These are phyloP conservation scores for Trileptium ribeirensis DNA, from an alignment of 2,888 invertebrate genomes.

Conservation along the genomic window DNA sequence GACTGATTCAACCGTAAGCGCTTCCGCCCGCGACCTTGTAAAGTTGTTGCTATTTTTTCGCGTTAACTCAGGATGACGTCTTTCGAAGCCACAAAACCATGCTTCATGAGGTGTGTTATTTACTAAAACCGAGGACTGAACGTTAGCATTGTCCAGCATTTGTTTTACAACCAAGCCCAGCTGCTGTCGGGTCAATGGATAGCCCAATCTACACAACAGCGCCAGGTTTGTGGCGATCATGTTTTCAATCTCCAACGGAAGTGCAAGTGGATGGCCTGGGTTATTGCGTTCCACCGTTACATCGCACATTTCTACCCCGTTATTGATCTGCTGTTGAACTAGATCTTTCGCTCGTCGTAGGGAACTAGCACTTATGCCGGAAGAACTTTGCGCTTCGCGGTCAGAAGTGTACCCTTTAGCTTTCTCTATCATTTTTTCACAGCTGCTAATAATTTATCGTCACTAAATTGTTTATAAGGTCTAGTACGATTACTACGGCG, in stretches of 20 bases:
- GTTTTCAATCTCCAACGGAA: not conserved
- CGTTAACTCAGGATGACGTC: not conserved
- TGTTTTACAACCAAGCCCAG: not conserved
- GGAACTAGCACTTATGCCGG: not conserved
- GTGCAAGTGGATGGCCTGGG: not conserved
- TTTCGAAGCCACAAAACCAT: not conserved
- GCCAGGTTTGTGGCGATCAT: not conserved
- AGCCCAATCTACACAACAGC: not conserved
- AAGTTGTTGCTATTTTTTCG: not conserved
- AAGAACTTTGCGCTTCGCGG: too few relatives aligned
- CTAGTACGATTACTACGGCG: too few relatives aligned
- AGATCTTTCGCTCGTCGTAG: not conserved
- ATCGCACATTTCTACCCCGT: not conserved
- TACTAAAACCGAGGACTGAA: not conserved
- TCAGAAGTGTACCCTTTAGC: too few relatives aligned
- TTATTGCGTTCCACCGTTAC: not conserved
- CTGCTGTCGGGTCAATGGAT: not conserved
- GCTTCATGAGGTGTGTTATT: not conserved
- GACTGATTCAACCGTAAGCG: not conserved
- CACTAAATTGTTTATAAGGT: too few relatives aligned
- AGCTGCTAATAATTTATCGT: too few relatives aligned
- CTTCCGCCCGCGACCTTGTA: not conserved
- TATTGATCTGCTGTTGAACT: not conserved
- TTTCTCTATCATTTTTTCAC: too few relatives aligned
- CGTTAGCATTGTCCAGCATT: not conserved